These are phyloP conservation scores for Andrena flavipes DNA, from an alignment of 2,888 invertebrate genomes.

Conservation along the genomic window DNA sequence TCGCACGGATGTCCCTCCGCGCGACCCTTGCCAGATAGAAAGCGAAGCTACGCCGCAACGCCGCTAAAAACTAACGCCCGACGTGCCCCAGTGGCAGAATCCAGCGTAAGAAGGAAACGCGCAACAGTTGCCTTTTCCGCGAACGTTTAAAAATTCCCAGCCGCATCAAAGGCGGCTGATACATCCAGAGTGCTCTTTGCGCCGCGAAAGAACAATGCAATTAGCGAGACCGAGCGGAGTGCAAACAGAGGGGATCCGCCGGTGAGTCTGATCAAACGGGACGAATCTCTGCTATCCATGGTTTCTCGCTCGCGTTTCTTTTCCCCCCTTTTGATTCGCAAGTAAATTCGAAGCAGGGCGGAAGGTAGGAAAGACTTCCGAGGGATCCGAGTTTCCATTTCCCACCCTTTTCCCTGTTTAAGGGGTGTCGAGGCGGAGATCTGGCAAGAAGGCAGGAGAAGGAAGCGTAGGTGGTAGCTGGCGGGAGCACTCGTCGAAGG, in stretches of 20 bases:
- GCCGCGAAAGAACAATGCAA: constrained; percentile 46
- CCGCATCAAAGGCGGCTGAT: constrained; percentile 35
- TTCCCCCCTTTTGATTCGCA: constrained; percentile 29
- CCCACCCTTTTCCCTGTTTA: constrained; percentile 5
- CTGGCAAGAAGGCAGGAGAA: constrained; percentile 20
- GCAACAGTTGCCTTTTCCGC: constrained; percentile 47
- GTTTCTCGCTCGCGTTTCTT: background rate
- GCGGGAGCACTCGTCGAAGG: background rate
- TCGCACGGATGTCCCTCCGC: no score
- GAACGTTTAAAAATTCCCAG: constrained; percentile 45
- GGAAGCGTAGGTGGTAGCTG: constrained; percentile 36
- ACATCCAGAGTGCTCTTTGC: constrained; percentile 23
- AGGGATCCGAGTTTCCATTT: constrained; percentile 56
- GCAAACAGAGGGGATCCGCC: background rate
- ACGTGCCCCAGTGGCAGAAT: background rate
- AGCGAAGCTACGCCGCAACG: background rate
- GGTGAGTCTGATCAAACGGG: constrained; percentile 1
- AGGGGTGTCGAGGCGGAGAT: constrained; percentile 24
- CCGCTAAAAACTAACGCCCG: background rate
- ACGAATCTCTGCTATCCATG: constrained; percentile 13
- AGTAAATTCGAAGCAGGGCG: constrained; percentile 37
- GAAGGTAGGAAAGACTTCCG: background rate
- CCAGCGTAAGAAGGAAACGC: constrained; percentile 10
- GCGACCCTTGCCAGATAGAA: no score
- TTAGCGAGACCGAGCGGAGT: constrained; percentile 18